These are phyloP conservation scores for Reinhardtius hippoglossoides DNA, from an alignment of 2,113 vertebrate genomes.

Conservation along the genomic window DNA sequence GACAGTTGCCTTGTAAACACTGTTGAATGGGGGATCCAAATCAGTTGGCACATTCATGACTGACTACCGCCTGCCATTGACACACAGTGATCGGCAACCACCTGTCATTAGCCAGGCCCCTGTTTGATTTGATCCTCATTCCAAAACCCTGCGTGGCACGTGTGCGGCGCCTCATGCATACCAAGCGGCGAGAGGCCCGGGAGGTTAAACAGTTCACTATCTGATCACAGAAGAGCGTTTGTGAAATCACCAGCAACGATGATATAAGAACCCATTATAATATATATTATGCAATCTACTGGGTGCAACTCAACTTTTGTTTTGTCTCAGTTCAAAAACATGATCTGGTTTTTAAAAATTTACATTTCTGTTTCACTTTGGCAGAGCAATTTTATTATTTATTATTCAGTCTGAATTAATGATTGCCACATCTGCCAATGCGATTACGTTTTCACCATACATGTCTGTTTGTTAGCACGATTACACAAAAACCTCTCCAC, in stretches of 20 bases:
- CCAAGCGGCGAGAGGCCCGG: slow-evolving; percentile 18
- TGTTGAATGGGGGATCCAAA: slow-evolving; percentile 39
- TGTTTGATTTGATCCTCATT: slow-evolving; percentile 59
- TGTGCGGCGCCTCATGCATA: slow-evolving; percentile 46
- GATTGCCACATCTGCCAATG: background rate
- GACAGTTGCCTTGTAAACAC: slow-evolving; percentile 53
- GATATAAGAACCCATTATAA: background rate
- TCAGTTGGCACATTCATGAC: slow-evolving; percentile 57
- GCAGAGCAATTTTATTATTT: background rate
- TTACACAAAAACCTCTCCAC: too few species aligned
- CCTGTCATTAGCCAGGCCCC: slow-evolving; percentile 53
- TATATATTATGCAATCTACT: background rate
- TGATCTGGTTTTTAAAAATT: background rate
- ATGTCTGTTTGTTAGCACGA: too few species aligned
- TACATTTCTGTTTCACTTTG: background rate
- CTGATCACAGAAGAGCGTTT: slow-evolving; percentile 15
- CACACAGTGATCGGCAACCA: slow-evolving; percentile 57
- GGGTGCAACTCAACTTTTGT: too few species aligned
- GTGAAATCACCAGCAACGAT: slow-evolving; percentile 14
- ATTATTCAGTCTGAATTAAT: background rate
- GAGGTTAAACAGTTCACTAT: slow-evolving; percentile 34
- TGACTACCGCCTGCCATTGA: slow-evolving; percentile 58
- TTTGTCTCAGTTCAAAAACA: too few species aligned
- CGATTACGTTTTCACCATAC: too few species aligned
- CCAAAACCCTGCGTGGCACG: slow-evolving; percentile 36